A percentile compares a stretch with the other conserved stretches of the same genome.
Conservation (phyloP, 2,113 vertebrate species). For the Nothocercus nigrocapillus region DNA sequence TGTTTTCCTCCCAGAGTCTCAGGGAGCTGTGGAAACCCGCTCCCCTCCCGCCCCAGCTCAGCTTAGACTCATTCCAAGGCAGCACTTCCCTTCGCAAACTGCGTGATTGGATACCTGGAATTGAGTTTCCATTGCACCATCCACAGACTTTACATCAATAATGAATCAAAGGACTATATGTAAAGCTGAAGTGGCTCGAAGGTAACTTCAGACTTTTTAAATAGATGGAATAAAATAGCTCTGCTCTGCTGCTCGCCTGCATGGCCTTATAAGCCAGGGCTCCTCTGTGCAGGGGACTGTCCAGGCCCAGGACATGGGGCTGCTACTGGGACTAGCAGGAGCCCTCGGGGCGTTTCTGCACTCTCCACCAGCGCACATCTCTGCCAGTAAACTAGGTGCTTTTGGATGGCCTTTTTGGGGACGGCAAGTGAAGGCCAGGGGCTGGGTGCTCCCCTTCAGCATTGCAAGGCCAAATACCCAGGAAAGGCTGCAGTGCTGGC, state of each 20-base stretch:
- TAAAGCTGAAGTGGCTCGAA: not conserved
- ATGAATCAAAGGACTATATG: not conserved
- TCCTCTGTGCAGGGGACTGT: not conserved
- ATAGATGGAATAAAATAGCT: not conserved
- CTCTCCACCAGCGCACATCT: not conserved
- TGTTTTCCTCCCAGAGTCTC: not conserved
- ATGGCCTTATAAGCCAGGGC: not conserved
- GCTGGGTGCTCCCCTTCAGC: not conserved
- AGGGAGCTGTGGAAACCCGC: not conserved
- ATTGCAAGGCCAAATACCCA: not conserved
- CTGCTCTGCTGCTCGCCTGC: not conserved
- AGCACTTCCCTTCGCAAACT: not conserved
- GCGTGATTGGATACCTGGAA: not conserved
- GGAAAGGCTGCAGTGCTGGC: not conserved
- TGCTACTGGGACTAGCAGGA: not conserved
- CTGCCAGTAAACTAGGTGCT: not conserved
- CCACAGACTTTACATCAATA: not conserved
- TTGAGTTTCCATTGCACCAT: accelerated
- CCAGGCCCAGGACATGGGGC: not conserved
- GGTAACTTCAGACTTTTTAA: not conserved
- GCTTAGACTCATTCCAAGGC: not conserved
- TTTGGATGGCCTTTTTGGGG: not conserved
- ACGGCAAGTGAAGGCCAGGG: not conserved
- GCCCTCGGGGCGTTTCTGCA: accelerated
- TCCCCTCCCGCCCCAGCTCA: not conserved